A percentile compares a stretch with the other conserved stretches of the same genome.
Conservation (phyloP, 2,888 invertebrate species). For the Drosophila maculinotata region DNA sequence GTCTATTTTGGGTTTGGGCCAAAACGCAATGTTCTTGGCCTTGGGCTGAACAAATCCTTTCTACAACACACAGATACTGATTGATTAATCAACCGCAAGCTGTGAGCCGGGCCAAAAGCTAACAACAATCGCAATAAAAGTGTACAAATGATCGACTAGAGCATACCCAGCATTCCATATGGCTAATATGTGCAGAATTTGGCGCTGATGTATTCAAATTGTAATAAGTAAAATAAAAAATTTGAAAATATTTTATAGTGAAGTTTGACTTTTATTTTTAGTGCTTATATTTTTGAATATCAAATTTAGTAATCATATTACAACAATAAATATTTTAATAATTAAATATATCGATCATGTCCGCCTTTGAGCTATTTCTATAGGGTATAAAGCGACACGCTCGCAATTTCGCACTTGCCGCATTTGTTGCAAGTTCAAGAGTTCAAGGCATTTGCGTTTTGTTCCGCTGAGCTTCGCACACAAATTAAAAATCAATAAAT, state of each 20-base stretch:
- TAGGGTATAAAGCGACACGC: constrained; percentile 1
- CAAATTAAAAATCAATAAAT: constrained; percentile 72
- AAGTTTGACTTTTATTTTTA: too few relatives aligned
- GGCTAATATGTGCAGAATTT: too few relatives aligned
- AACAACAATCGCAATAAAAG: too few relatives aligned
- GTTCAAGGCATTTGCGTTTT: constrained; percentile 51
- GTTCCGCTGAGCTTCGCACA: constrained; percentile 38
- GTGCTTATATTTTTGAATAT: too few relatives aligned
- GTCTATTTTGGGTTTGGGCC: not conserved
- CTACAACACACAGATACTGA: not conserved
- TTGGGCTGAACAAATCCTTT: constrained; percentile 7
- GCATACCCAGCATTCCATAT: too few relatives aligned
- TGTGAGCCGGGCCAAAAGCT: too few relatives aligned
- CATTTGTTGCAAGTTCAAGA: constrained; percentile 32
- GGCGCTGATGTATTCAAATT: too few relatives aligned
- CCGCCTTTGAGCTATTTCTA: not conserved
- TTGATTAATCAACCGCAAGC: constrained; percentile 1
- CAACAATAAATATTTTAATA: too few relatives aligned
- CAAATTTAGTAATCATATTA: too few relatives aligned
- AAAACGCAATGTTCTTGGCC: constrained; percentile 7
- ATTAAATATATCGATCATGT: not conserved
- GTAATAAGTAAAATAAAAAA: too few relatives aligned
- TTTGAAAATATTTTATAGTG: too few relatives aligned
- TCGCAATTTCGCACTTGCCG: constrained; percentile 22
- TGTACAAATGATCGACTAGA: not conserved